phyloP scores from a whole-genome alignment of 2,888 invertebrate genomes.

The Rotaria magnacalcarata region DNA sequence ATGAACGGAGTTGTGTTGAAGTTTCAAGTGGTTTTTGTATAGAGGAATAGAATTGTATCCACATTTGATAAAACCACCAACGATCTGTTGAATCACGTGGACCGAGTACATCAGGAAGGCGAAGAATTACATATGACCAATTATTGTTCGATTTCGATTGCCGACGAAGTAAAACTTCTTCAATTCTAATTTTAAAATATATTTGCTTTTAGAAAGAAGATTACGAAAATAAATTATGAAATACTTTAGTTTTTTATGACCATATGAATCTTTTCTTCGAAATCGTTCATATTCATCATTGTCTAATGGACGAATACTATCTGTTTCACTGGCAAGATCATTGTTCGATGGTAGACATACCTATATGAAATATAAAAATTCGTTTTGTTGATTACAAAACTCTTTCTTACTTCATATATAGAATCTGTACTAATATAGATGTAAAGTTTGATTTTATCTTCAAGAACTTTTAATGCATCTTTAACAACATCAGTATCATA shows the following conservation, averaged over 20 bases:
- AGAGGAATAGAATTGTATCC: constrained; percentile 52
- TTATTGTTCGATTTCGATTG: constrained; percentile 49
- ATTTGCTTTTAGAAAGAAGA: no score
- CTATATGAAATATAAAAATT: background rate
- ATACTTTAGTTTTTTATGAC: constrained; percentile 57
- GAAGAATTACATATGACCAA: constrained; percentile 56
- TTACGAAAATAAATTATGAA: no score
- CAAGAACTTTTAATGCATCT: constrained; percentile 53
- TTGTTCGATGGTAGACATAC: background rate
- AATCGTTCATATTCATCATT: constrained; percentile 51
- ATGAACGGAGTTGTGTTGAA: constrained; percentile 53
- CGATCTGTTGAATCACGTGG: constrained; percentile 60
- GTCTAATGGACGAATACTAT: constrained; percentile 57
- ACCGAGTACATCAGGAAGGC: constrained; percentile 61
- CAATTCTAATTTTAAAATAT: constrained; percentile 49
- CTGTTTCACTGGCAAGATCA: constrained; percentile 52
- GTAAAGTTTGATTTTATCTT: constrained; percentile 56
- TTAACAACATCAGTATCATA: constrained; percentile 57
- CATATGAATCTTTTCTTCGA: constrained; percentile 56
- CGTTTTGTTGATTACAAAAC: constrained; percentile 38
- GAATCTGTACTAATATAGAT: constrained; percentile 61
- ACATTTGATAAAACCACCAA: constrained; percentile 61
- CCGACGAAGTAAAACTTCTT: constrained; percentile 57
- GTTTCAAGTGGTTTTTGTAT: constrained; percentile 51
- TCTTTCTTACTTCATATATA: constrained; percentile 61